A percentile compares a stretch with the other conserved stretches of the same genome.
These are phyloP conservation scores for Pegoplata infirma DNA, from an alignment of 2,888 invertebrate species.

Conservation along the genomic window DNA sequence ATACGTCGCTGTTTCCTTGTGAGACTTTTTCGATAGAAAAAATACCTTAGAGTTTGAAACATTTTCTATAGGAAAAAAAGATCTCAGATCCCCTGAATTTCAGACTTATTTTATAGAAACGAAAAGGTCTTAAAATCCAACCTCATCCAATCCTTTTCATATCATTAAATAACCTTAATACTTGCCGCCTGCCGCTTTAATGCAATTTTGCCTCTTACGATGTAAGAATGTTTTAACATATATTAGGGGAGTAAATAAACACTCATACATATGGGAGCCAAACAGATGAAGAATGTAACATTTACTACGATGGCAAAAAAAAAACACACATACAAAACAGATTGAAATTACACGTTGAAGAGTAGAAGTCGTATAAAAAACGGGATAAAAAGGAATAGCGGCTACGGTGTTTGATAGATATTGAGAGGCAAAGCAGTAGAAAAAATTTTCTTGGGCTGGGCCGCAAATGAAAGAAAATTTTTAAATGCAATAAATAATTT, in stretches of 20 bases:
- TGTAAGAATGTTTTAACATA: neutral
- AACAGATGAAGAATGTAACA: slow-evolving; percentile 16
- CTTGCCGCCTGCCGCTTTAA: neutral
- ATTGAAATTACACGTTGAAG: slow-evolving; percentile 50
- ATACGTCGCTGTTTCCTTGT: too few relatives aligned
- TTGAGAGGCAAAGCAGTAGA: slow-evolving; percentile 40
- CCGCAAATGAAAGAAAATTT: slow-evolving; percentile 46
- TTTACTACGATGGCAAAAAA: slow-evolving; percentile 26
- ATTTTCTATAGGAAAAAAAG: too few relatives aligned
- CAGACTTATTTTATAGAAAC: too few relatives aligned
- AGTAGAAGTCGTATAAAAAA: slow-evolving; percentile 33
- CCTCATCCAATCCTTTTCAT: too few relatives aligned
- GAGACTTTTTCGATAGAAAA: too few relatives aligned
- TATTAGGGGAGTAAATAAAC: slow-evolving; percentile 27
- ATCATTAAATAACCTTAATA: too few relatives aligned
- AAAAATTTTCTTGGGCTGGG: slow-evolving; percentile 65
- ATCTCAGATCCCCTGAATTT: too few relatives aligned
- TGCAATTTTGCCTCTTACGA: slow-evolving; percentile 1
- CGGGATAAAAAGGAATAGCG: slow-evolving; percentile 17
- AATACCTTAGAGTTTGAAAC: too few relatives aligned
- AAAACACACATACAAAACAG: slow-evolving; percentile 43
- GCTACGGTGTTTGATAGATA: slow-evolving; percentile 40
- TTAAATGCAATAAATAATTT: slow-evolving; percentile 28
- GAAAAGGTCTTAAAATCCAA: too few relatives aligned
- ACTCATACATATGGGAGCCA: slow-evolving; percentile 8